A percentile compares a stretch with the other conserved stretches of the same genome.
These are phyloP conservation scores for Cyaniris semiargus DNA, from an alignment of 2,888 invertebrate species.

Conservation along the genomic window DNA sequence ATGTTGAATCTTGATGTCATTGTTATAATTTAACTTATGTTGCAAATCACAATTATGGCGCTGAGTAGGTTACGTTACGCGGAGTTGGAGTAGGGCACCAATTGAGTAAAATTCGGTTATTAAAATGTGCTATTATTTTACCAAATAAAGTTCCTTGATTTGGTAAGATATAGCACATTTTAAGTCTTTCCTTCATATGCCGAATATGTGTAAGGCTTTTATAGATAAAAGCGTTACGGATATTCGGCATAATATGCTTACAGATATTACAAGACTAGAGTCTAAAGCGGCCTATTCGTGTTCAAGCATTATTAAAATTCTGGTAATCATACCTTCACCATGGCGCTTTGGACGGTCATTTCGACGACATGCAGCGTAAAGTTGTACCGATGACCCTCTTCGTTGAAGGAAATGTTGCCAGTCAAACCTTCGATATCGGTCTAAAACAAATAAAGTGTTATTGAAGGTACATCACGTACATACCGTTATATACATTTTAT, in stretches of 20 bases:
- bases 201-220: too few relatives aligned
- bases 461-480: background rate
- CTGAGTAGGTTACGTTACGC: too few relatives aligned
- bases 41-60: too few relatives aligned
- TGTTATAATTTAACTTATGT: background rate
- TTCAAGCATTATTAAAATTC: background rate
- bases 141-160: too few relatives aligned
- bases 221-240: too few relatives aligned
- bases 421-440: slow-evolving; percentile 94
- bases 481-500: background rate
- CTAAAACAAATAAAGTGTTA: slow-evolving; percentile 68
- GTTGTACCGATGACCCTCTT: slow-evolving; percentile 92
- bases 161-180: too few relatives aligned
- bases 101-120: too few relatives aligned
- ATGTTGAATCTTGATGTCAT: background rate
- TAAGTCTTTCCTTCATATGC: too few relatives aligned
- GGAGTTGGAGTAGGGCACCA: too few relatives aligned
- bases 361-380: slow-evolving; percentile 94
- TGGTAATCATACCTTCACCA: slow-evolving; percentile 85
- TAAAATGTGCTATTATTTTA: too few relatives aligned
- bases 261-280: too few relatives aligned
- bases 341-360: slow-evolving; percentile 95
- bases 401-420: slow-evolving; percentile 94
- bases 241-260: too few relatives aligned
- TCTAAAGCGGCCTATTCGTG: background rate